Base-by-base conservation (phyloP, 2,113 vertebrate genomes). In the Nibea albiflora region DNA sequence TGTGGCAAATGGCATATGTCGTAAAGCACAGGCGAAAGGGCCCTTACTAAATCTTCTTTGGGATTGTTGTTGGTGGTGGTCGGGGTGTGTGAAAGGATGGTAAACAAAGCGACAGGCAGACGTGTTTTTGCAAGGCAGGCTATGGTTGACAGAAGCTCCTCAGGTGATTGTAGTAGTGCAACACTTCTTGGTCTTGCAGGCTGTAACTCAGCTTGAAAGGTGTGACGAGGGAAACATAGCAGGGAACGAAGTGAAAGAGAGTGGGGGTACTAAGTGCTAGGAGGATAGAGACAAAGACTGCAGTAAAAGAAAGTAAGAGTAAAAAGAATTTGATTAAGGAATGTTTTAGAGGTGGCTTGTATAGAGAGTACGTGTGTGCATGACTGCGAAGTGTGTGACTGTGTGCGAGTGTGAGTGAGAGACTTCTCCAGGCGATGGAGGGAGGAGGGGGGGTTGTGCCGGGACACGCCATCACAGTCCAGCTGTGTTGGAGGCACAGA, bases 401-500 rank as follows among this genome's bases (percentile, higher is more conserved):
- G 26, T 58, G 84, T 50, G 68, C 44, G 62, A 16, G 62, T 8
- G 70, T 10, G 57, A 47, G 70, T 44, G 53, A 63, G 73, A 49
- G 78, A 78, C 57, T 64, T 89, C 82, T 84, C 44, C 70, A 54
- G 91, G 86, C 81, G 22, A 66, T 63, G 60, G 35, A 39, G 35
- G 35, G n/a, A n/a, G n/a, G n/a, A n/a, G 24, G 24, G 24, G 73
- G 84, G 84, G 84, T 84, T 88, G 76, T 78, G 53, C 66, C 2
- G 60, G 86, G 83, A 82, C 85, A 87, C 78, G 73, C 77, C 77
- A 74, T 90, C 69, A 54, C 76, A 78, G 81, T 88, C 85, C 90
- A 94, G 92, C 90, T 93, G 93, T 88, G 86, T 84, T 82, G 50
- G 78, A 89, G 78, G 73, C 87, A 89, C 90, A 94, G 92, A 93